These are phyloP conservation scores for Byasa hedistus DNA, from an alignment of 2,888 invertebrate species.

Conservation along the genomic window DNA sequence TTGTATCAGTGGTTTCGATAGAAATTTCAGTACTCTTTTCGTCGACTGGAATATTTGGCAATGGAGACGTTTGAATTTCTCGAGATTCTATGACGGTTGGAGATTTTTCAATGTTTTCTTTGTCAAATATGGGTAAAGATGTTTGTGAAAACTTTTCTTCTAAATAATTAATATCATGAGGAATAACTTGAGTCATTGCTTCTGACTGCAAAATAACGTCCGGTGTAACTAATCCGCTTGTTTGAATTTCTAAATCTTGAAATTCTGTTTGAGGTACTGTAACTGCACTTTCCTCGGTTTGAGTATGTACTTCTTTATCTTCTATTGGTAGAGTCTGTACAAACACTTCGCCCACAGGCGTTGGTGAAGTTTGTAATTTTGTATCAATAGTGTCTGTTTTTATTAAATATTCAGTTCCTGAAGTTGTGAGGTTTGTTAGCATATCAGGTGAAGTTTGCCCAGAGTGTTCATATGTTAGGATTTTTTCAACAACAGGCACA, in stretches of 20 bases:
- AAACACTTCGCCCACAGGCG: conserved; percentile 67
- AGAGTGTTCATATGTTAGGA: conserved; percentile 78
- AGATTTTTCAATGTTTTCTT: conserved; percentile 36
- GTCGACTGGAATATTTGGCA: conserved; percentile 51
- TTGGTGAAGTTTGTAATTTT: conserved; percentile 79
- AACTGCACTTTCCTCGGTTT: conserved; percentile 59
- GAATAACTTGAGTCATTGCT: conserved; percentile 78
- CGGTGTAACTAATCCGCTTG: conserved; percentile 63
- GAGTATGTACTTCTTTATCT: conserved; percentile 64
- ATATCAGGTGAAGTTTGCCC: conserved; percentile 81
- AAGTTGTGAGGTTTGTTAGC: conserved; percentile 44
- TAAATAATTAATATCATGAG: conserved; percentile 57
- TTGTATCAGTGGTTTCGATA: conserved; percentile 62
- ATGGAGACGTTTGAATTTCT: conserved; percentile 79
- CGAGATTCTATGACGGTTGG: conserved; percentile 56
- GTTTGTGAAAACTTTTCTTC: conserved; percentile 78
- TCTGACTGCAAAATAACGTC: conserved; percentile 66
- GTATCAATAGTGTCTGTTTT: conserved; percentile 58
- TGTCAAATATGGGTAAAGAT: conserved; percentile 47
- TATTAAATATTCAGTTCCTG: conserved; percentile 61
- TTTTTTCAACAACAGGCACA: conserved; percentile 80
- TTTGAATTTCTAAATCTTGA: conserved; percentile 66
- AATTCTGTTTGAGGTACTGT: conserved; percentile 61
- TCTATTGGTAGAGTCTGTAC: conserved; percentile 82
- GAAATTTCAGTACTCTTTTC: conserved; percentile 66